Evolutionary conservation across 1,140 invertebrate species (phyloP).

Genomic region (Lineus longissimus): DNA sequence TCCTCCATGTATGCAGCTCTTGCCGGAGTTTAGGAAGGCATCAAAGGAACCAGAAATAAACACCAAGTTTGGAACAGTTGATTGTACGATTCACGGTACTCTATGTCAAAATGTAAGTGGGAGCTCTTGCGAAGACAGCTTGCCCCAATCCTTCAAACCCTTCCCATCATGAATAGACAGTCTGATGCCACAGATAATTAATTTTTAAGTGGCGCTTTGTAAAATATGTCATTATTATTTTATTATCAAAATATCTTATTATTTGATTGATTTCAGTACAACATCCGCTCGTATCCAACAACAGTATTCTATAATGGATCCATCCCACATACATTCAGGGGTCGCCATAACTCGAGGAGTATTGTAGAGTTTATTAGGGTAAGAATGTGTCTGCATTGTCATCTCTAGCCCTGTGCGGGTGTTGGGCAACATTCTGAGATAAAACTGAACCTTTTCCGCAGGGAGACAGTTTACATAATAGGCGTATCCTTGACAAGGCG

Average conservation of each 20-base stretch:
- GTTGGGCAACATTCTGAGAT: too few species aligned
- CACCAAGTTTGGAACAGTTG: slow-evolving; percentile 63
- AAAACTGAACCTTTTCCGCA: too few species aligned
- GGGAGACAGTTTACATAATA: too few species aligned
- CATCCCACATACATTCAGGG: slow-evolving; percentile 60
- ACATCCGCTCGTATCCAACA: slow-evolving; percentile 70
- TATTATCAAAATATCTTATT: too few species aligned
- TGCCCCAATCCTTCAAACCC: too few species aligned
- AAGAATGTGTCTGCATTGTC: slow-evolving; percentile 18
- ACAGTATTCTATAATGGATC: slow-evolving; percentile 68
- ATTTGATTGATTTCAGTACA: slow-evolving; percentile 58
- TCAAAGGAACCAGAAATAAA: slow-evolving; percentile 49
- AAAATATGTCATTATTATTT: too few species aligned
- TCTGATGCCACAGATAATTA: too few species aligned
- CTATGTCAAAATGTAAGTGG: slow-evolving; percentile 50
- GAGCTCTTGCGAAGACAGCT: too few species aligned
- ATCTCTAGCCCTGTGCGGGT: too few species aligned
- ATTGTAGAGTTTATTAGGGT: slow-evolving; percentile 69
- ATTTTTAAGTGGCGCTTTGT: too few species aligned
- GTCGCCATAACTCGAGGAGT: slow-evolving; percentile 60
- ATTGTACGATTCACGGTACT: slow-evolving; percentile 55
- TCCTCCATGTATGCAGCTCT: slow-evolving; percentile 71
- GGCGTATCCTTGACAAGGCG: too few species aligned
- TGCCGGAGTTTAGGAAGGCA: slow-evolving; percentile 70
- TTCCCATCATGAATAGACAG: too few species aligned